Evolutionary conservation across 2,797 vertebrate species (phyloP).

Genomic region (Okamejei kenojei): DNA sequence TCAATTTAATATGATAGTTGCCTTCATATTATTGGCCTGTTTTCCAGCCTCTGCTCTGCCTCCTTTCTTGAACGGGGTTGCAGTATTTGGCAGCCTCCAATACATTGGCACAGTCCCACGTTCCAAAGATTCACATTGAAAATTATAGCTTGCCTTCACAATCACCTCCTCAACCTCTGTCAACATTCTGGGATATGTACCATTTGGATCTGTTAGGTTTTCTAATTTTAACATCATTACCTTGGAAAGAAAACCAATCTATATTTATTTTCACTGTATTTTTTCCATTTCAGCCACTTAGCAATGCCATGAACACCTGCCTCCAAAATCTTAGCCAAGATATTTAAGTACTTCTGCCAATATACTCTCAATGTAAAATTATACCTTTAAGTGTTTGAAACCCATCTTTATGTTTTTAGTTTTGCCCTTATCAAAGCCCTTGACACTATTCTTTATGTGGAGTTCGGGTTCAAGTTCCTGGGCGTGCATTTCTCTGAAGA

Average conservation of each 20-base stretch:
- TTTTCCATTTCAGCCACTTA: background rate
- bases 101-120: background rate
- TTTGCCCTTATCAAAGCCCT: background rate
- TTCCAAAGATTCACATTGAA: background rate
- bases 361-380: background rate
- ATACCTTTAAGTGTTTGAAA: background rate
- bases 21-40: too few relatives aligned
- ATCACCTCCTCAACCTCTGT: background rate
- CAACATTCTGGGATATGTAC: background rate
- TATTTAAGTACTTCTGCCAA: background rate
- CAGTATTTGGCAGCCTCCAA: background rate
- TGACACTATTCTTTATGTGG: background rate
- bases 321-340: background rate
- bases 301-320: background rate
- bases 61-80: background rate
- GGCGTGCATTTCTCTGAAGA: too few relatives aligned
- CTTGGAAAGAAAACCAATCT: background rate
- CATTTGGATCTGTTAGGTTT: background rate
- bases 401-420: constrained; percentile 1
- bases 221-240: background rate
- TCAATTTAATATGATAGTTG: too few relatives aligned
- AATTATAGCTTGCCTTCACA: background rate
- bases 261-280: background rate
- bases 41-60: background rate
- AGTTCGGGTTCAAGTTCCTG: background rate